Base-by-base conservation (phyloP, 2,113 vertebrate genomes). In the Fregata magnificens region DNA sequence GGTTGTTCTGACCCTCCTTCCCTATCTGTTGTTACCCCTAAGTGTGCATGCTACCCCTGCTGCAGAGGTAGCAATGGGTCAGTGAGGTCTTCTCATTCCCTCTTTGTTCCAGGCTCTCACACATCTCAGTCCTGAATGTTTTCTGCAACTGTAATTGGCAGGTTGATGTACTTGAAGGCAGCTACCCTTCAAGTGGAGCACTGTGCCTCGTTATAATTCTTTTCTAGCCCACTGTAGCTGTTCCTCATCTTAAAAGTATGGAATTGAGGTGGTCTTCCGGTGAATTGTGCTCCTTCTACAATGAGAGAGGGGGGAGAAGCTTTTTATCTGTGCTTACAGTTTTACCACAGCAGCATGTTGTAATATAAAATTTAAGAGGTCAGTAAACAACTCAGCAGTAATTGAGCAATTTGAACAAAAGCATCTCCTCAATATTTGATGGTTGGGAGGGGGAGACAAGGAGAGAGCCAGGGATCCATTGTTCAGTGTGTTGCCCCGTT, bases 331-430 rank as follows among this genome's bases (percentile, higher is more conserved):
- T 83, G 59, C 58, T 88, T 19, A 8, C 24, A 49, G 49, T 79
- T 95, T 90, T 90, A 94, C 45, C 53, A 45, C 62, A 91, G 49
- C 62, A 65, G 52, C 31, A 49, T 72, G 52, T 72, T 79, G 40
- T 44, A 90, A 38, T 88, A 70, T 95, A 91, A 95, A 94, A 72
- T 86, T 94, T 93, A 93, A 82, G 91, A 96, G 82, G 78, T 84
- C 89, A 80, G 84, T 96, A 96, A 96, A 88, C 89, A 95, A 61
- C 58, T 65, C 8, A 1, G 40, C 70, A 82, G 36, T 85, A 96
- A 85, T 20, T 82, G 67, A 82, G 38, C 42, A 89, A 71, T 93
- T 93, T 78, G 82, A 91, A 88, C 70, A 91, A 91, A 95, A 86
- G 58, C 74, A 90, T 76, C 28, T 83, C 15, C 18, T 79, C 56